Conservation (phyloP, 2,797 vertebrate species). For the Brachyalestes nurse region DNA sequence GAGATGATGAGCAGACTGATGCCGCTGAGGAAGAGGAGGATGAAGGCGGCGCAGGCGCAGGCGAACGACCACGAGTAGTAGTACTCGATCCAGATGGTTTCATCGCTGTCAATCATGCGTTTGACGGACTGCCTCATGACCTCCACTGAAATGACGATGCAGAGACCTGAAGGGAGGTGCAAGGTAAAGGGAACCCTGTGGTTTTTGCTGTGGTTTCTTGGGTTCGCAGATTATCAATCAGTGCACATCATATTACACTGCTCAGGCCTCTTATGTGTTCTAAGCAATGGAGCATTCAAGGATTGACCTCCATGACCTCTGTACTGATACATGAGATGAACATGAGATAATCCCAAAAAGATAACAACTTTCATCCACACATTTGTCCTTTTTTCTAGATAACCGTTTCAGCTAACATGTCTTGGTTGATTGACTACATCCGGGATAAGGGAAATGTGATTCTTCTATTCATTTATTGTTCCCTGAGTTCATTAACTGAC, state of each 20-base stretch:
- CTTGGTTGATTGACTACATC: too few relatives aligned
- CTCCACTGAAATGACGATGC: constrained; percentile 94
- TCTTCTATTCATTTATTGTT: too few relatives aligned
- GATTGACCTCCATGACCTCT: constrained; percentile 26
- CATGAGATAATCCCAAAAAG: not conserved
- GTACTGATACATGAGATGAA: not conserved
- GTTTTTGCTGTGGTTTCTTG: constrained; percentile 23
- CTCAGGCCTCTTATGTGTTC: not conserved
- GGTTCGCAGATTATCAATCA: constrained; percentile 41
- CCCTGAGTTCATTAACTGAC: too few relatives aligned
- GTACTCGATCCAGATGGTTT: constrained; percentile 93
- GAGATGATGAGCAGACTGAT: constrained; percentile 89
- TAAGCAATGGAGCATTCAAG: not conserved
- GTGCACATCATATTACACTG: not conserved
- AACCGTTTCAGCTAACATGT: too few relatives aligned
- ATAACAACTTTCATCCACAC: not conserved
- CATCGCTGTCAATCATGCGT: constrained; percentile 92
- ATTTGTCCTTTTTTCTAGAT: too few relatives aligned
- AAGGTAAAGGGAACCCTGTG: constrained; percentile 23
- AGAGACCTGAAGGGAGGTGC: constrained; percentile 81
- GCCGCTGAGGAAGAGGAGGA: constrained; percentile 90
- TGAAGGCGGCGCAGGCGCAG: constrained; percentile 90
- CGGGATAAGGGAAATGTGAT: too few relatives aligned
- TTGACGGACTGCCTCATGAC: constrained; percentile 95
- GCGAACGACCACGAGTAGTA: constrained; percentile 95